These are phyloP conservation scores for Pammene fasciana DNA, from an alignment of 2,888 invertebrate genomes.

Conservation along the genomic window DNA sequence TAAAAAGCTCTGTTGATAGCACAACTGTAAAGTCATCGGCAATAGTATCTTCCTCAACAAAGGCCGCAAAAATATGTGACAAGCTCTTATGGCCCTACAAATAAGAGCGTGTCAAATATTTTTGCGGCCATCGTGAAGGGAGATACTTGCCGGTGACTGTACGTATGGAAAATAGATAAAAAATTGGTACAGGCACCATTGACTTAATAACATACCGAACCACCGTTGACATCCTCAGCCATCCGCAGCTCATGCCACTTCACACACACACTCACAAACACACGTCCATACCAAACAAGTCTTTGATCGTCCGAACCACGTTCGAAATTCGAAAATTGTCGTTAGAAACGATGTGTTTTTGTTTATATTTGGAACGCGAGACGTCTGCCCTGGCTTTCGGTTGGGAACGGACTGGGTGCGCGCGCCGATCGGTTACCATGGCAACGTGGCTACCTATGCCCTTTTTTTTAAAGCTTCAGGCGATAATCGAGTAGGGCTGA, in stretches of 20 bases:
- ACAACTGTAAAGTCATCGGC: too few species aligned
- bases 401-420: slow-evolving; percentile 72
- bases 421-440: slow-evolving; percentile 73
- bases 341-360: slow-evolving; percentile 51
- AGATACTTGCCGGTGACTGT: too few species aligned
- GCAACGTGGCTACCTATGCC: slow-evolving; percentile 50
- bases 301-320: slow-evolving; percentile 23
- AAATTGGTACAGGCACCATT: not conserved
- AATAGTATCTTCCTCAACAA: too few species aligned
- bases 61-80: too few species aligned
- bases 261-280: slow-evolving; percentile 50
- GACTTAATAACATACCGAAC: slow-evolving; percentile 63
- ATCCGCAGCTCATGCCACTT: slow-evolving; percentile 51
- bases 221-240: slow-evolving; percentile 66
- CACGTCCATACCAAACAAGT: slow-evolving; percentile 1
- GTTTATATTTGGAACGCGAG: slow-evolving; percentile 49
- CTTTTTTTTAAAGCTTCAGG: slow-evolving; percentile 15
- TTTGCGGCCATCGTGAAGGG: too few species aligned
- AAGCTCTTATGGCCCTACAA: too few species aligned
- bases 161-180: not conserved
- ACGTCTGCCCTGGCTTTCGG: slow-evolving; percentile 61
- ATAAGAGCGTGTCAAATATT: too few species aligned
- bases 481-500: not conserved
- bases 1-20: too few species aligned
- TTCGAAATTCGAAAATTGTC: slow-evolving; percentile 47